Base-by-base conservation (phyloP, 2,797 vertebrate genomes). In the Cryptoprocta ferox region DNA sequence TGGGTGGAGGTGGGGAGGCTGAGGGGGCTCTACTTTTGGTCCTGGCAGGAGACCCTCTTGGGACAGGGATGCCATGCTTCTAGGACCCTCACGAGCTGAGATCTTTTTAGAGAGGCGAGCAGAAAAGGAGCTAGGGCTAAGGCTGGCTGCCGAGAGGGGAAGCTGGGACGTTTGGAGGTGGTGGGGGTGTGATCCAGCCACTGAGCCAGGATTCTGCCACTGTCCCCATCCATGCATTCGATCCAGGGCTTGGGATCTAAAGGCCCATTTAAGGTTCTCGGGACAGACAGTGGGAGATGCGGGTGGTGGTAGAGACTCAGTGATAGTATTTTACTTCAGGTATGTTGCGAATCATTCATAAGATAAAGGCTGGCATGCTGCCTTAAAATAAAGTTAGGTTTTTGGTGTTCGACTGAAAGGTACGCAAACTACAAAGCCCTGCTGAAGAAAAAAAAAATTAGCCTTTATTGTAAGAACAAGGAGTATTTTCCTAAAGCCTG, bases 401-500 rank as follows among this genome's bases (percentile, higher is more conserved):
- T 94, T 90, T 66, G 26, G 45, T 42, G 5, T 93, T 75, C 93
- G 59, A 89, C 45, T 89, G 61, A 86, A 93, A 95, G 66, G 66
- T 37, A 93, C 9, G 81, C 28, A 83, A 5, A 91, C 56, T 85
- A 39, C 28, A 78, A 97, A 95, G 42, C 13, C 79, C 81, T 19
- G 15, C 26, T 56, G 32, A 56, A 59, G 61, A 79, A 94, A 90
- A 87, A 59, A 4, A 53, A 53, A 18, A 53, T 84, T 65, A 84
- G 85, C 75, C 95, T 96, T 96, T 95, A 90, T 84, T 85, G 9
- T 90, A 85, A 92, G 56, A 94, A 94, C 86, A 96, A 97, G 79
- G 32, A 78, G 26, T 81, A 37, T 65, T 94, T 97, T 86, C 82
- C 59, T 80, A 93, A 89, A 92, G 75, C 28, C 65, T 75, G 30